Conservation (phyloP, 2,113 vertebrate genomes). For the Oryzias woworae region DNA sequence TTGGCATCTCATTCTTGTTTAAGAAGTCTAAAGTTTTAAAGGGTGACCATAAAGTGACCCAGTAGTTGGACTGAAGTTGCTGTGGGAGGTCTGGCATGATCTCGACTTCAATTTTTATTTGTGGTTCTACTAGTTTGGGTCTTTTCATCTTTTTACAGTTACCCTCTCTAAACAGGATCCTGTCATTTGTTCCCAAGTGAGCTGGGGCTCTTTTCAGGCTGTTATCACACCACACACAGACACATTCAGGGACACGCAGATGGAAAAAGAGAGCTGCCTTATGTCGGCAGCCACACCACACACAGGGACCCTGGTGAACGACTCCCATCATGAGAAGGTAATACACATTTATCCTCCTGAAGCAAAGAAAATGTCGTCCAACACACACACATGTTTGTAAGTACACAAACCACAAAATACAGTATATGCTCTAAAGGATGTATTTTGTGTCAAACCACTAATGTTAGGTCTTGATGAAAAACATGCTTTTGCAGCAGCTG, state of each 20-base stretch:
- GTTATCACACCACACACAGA: constrained; percentile 58
- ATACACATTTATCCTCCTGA: constrained; percentile 14
- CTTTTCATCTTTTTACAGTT: constrained; percentile 62
- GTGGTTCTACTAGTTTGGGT: constrained; percentile 50
- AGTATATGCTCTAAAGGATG: neutral
- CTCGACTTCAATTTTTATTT: constrained; percentile 33
- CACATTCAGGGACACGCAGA: constrained; percentile 24
- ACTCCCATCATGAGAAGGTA: constrained; percentile 23
- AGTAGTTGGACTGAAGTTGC: constrained; percentile 35
- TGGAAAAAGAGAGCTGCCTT: constrained; percentile 33
- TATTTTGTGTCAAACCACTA: neutral
- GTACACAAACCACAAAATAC: neutral
- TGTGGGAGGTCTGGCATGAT: constrained; percentile 60
- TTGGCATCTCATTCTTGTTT: constrained; percentile 23
- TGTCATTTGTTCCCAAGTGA: constrained; percentile 66
- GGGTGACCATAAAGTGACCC: constrained; percentile 53
- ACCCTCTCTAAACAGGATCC: constrained; percentile 58
- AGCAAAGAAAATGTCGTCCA: neutral
- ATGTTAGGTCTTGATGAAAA: neutral
- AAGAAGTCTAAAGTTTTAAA: constrained; percentile 33
- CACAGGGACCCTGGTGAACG: constrained; percentile 21
- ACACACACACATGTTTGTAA: neutral
- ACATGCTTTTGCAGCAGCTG: neutral
- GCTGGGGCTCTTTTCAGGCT: constrained; percentile 40
- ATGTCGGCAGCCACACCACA: constrained; percentile 42